A percentile compares a stretch with the other conserved stretches of the same genome.
phyloP scores from a whole-genome alignment of 2,888 invertebrate genomes.

The Amphipoea oculea region DNA sequence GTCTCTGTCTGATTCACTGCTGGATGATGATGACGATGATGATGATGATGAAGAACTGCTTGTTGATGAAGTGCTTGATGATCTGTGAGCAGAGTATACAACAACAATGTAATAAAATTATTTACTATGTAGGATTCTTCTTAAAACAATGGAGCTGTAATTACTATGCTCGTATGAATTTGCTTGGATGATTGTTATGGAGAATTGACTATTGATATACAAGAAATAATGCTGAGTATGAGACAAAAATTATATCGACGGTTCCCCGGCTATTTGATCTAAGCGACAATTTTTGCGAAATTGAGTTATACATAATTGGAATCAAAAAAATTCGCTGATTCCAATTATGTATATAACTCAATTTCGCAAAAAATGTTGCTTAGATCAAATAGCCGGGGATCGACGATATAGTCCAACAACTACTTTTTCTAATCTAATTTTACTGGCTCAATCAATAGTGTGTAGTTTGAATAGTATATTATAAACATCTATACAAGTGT shows the following conservation, averaged over 20 bases:
- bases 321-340: too few species aligned
- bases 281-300: too few species aligned
- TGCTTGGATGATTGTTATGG: neutral
- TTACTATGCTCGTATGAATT: neutral
- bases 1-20: conserved; percentile 77
- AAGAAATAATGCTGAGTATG: neutral
- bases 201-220: neutral
- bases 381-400: too few species aligned
- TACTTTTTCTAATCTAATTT: neutral
- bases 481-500: too few species aligned
- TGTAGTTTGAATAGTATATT: neutral
- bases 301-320: too few species aligned
- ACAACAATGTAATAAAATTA: neutral
- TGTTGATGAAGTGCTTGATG: conserved; percentile 80
- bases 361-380: too few species aligned
- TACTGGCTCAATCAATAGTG: neutral
- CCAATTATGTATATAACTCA: too few species aligned
- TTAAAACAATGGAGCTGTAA: neutral
- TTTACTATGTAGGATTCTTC: neutral
- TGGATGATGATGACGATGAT: conserved; percentile 73
- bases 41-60: conserved; percentile 74
- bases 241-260: neutral
- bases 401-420: too few species aligned
- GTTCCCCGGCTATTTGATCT: too few species aligned
- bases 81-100: conserved; percentile 68